A percentile compares a stretch with the other conserved stretches of the same genome.
Evolutionary conservation across 2,797 vertebrate species (phyloP).

Genomic region (Xiphophorus birchmanni): DNA sequence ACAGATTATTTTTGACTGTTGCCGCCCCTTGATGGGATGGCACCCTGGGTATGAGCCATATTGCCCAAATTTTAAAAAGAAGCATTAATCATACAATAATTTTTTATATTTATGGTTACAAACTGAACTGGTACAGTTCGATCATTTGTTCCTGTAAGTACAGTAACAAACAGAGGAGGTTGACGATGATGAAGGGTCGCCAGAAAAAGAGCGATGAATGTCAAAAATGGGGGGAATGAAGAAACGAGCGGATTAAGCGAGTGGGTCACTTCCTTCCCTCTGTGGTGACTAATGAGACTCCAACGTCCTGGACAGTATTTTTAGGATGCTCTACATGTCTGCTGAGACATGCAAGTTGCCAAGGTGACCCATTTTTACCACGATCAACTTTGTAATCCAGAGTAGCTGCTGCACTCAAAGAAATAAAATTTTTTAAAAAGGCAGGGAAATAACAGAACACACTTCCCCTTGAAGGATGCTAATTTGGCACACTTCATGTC

Average conservation of each 20-base stretch:
- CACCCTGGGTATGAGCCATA: background rate
- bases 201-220: slow-evolving; percentile 10
- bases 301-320: slow-evolving; percentile 76
- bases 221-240: slow-evolving; percentile 13
- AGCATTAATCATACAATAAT: background rate
- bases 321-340: slow-evolving; percentile 77
- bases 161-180: slow-evolving; percentile 1
- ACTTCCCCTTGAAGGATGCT: slow-evolving; percentile 48
- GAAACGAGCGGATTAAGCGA: slow-evolving; percentile 49
- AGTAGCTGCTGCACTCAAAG: slow-evolving; percentile 53
- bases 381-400: slow-evolving; percentile 69
- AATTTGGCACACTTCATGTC: slow-evolving; percentile 77
- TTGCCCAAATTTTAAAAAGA: background rate
- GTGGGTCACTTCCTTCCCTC: slow-evolving; percentile 67
- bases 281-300: slow-evolving; percentile 76
- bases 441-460: slow-evolving; percentile 17
- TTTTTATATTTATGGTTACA: slow-evolving; percentile 13
- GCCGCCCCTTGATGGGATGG: background rate
- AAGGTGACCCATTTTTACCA: slow-evolving; percentile 81
- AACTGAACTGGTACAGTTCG: slow-evolving; percentile 4
- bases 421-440: slow-evolving; percentile 16
- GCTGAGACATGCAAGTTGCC: slow-evolving; percentile 60
- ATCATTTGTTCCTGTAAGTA: slow-evolving; percentile 5
- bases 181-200: background rate
- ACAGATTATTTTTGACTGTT: background rate